Conservation (phyloP, 2,888 invertebrate genomes). For the Gibbula magus region DNA sequence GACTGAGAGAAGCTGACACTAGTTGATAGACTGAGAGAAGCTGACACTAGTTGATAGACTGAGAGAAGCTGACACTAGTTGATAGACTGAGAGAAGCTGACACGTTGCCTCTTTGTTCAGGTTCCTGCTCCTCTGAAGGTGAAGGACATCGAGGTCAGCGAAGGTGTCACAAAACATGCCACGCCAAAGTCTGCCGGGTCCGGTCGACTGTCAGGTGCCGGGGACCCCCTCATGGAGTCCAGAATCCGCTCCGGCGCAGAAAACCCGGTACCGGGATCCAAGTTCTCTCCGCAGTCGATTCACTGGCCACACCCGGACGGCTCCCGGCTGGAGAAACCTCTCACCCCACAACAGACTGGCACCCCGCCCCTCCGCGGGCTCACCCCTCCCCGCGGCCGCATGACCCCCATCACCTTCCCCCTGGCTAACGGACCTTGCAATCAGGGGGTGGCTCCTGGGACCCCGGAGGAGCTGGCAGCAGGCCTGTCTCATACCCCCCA, state of each 20-base stretch:
- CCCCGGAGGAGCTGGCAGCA: not conserved
- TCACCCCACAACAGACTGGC: slow-evolving; percentile 34
- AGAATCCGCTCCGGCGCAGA: slow-evolving; percentile 50
- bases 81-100: not conserved
- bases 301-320: slow-evolving; percentile 2
- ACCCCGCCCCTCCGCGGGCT: not conserved
- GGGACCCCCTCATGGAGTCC: slow-evolving; percentile 29
- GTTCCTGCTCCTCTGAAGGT: slow-evolving; percentile 55
- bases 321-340: not conserved
- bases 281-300: not conserved
- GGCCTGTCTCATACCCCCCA: not conserved
- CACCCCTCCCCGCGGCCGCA: not conserved
- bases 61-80: not conserved
- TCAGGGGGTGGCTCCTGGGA: not conserved
- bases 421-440: too few species aligned
- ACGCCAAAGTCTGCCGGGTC: slow-evolving; percentile 14
- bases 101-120: slow-evolving; percentile 31
- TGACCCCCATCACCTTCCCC: not conserved
- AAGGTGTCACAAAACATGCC: slow-evolving; percentile 34
- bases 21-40: too few species aligned
- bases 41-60: too few species aligned
- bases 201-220: slow-evolving; percentile 15
- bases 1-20: too few species aligned
- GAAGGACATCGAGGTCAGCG: slow-evolving; percentile 47
- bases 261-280: slow-evolving; percentile 49